These are phyloP conservation scores for Drusus annulatus DNA, from an alignment of 1,140 invertebrate genomes.

Conservation along the genomic window DNA sequence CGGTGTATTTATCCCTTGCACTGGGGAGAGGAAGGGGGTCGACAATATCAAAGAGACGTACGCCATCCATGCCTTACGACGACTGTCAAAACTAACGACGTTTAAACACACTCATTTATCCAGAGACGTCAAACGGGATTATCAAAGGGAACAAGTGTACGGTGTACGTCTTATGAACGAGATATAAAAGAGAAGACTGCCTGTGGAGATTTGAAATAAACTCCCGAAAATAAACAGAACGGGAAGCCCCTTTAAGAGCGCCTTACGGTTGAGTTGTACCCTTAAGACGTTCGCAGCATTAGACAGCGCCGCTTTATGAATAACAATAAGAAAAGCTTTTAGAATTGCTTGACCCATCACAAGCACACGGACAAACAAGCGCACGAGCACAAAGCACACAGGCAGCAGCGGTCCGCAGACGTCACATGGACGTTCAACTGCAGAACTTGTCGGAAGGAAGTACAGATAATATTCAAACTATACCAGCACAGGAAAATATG, in stretches of 20 bases:
- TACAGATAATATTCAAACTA: not conserved
- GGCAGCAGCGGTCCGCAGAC: not conserved
- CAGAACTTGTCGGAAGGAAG: conserved; percentile 14
- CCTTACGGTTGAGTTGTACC: conserved; percentile 26
- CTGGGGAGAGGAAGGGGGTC: not conserved
- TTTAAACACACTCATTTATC: conserved; percentile 47
- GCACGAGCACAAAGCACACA: conserved; percentile 11
- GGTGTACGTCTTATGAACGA: conserved; percentile 7
- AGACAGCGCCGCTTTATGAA: conserved; percentile 28
- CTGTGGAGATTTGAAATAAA: conserved; percentile 5
- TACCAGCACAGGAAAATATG: no score
- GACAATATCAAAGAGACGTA: conserved; percentile 19
- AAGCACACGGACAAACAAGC: not conserved
- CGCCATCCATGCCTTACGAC: conserved; percentile 15
- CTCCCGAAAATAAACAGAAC: conserved; percentile 19
- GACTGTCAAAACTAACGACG: conserved; percentile 32
- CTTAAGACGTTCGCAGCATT: conserved; percentile 18
- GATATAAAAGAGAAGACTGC: conserved; percentile 4
- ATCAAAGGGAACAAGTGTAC: conserved; percentile 31
- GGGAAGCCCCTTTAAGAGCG: conserved; percentile 2
- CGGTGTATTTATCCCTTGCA: conserved; percentile 2
- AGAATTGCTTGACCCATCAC: conserved; percentile 47
- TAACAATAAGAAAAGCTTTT: conserved; percentile 45
- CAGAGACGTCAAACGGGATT: conserved; percentile 34
- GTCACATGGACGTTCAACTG: conserved; percentile 8